These are phyloP conservation scores for Larimichthys polyactis DNA, from an alignment of 2,113 vertebrate genomes.

Conservation along the genomic window DNA sequence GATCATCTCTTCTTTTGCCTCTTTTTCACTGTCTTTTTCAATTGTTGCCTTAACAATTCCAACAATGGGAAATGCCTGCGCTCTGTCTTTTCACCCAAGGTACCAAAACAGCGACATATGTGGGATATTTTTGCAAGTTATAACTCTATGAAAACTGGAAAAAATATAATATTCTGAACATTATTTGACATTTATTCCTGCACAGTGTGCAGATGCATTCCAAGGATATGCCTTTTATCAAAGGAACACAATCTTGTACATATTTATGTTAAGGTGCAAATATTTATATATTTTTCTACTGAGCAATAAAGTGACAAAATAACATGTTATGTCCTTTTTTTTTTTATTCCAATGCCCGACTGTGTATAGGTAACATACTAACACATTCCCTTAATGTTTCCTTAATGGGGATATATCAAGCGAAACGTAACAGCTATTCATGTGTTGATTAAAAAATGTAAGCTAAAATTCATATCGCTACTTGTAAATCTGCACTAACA, in stretches of 20 bases:
- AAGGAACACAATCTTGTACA: not conserved
- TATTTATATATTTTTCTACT: slow-evolving; percentile 42
- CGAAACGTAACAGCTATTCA: too few relatives aligned
- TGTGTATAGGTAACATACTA: too few relatives aligned
- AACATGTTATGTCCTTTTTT: not conserved
- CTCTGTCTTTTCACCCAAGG: not conserved
- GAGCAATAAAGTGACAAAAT: slow-evolving; percentile 23
- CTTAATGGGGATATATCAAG: too few relatives aligned
- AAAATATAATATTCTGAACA: not conserved
- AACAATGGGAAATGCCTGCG: not conserved
- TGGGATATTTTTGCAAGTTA: not conserved
- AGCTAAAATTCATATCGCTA: too few relatives aligned
- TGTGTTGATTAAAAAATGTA: too few relatives aligned
- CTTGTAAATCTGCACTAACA: too few relatives aligned
- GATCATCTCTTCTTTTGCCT: not conserved
- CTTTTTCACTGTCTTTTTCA: slow-evolving; percentile 9
- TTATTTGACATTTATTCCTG: not conserved
- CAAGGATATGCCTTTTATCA: not conserved
- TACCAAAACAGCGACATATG: not conserved
- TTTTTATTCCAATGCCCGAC: not conserved
- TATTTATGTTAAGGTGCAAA: slow-evolving; percentile 5
- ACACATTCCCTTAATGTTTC: too few relatives aligned
- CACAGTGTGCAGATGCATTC: slow-evolving; percentile 15
- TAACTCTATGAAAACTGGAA: not conserved
- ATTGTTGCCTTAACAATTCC: slow-evolving; percentile 32